phyloP scores from a whole-genome alignment of 2,797 vertebrate genomes.

The Xenops minutus region DNA sequence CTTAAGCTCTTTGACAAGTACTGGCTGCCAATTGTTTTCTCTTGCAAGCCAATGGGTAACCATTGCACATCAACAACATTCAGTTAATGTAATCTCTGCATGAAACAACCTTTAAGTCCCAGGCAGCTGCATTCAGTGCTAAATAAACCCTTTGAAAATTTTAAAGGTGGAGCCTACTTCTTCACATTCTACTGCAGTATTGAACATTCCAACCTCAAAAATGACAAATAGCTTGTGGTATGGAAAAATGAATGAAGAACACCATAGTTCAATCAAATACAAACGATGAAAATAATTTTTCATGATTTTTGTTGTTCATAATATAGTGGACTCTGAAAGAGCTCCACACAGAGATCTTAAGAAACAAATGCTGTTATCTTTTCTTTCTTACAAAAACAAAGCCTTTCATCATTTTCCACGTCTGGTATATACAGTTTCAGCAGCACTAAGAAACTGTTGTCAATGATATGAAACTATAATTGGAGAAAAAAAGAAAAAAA shows the following conservation, averaged over 20 bases:
- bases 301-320: neutral
- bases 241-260: neutral
- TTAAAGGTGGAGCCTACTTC: neutral
- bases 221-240: neutral
- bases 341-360: neutral
- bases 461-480: neutral
- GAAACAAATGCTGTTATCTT: neutral
- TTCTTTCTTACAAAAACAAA: neutral
- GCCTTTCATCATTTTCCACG: neutral
- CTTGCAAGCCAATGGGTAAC: neutral
- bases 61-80: neutral
- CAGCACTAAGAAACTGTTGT: neutral
- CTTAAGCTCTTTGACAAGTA: neutral
- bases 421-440: neutral
- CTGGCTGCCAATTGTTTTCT: slow-evolving; percentile 6
- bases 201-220: neutral
- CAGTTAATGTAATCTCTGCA: neutral
- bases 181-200: neutral
- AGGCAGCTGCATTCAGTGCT: neutral
- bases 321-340: neutral
- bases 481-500: neutral
- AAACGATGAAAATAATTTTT: neutral
- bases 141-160: neutral
- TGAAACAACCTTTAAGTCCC: neutral
- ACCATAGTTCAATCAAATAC: neutral